These are phyloP conservation scores for Thalassophryne amazonica DNA, from an alignment of 2,797 vertebrate genomes.

Conservation along the genomic window DNA sequence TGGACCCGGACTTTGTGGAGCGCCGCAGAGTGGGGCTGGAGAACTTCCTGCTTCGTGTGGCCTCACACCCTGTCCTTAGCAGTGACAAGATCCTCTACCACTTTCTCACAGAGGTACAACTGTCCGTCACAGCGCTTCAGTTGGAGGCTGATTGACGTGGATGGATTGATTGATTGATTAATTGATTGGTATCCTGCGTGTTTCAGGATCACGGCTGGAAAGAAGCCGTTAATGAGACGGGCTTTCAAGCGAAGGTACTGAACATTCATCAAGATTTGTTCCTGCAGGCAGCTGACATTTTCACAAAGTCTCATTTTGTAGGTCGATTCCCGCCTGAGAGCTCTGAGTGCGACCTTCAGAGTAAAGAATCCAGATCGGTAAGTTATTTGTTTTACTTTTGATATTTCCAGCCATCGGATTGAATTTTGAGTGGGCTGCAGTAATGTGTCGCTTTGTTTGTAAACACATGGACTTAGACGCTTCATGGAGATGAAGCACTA, in stretches of 20 bases:
- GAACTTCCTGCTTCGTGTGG: slow-evolving; percentile 92
- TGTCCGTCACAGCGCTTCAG: neutral
- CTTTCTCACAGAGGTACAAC: slow-evolving; percentile 89
- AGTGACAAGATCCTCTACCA: slow-evolving; percentile 88
- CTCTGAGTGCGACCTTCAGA: slow-evolving; percentile 95
- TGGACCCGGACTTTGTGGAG: slow-evolving; percentile 98
- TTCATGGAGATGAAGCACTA: slow-evolving; percentile 94
- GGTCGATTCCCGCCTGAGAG: slow-evolving; percentile 95
- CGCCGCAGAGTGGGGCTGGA: slow-evolving; percentile 91
- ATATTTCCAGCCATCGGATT: too few species aligned
- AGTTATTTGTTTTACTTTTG: slow-evolving; percentile 64
- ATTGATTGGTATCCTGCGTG: neutral
- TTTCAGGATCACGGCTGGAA: slow-evolving; percentile 91
- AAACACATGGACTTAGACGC: slow-evolving; percentile 84
- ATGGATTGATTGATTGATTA: neutral
- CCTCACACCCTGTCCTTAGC: slow-evolving; percentile 87
- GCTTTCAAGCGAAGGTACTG: slow-evolving; percentile 92
- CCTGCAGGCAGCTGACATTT: neutral
- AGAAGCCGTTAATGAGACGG: slow-evolving; percentile 90
- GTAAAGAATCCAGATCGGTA: slow-evolving; percentile 97
- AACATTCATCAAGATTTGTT: neutral
- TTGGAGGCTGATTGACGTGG: neutral
- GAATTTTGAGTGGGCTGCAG: too few species aligned
- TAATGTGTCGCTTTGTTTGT: neutral
- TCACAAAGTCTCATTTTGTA: slow-evolving; percentile 43